Conservation (phyloP, 1,140 invertebrate genomes). For the Drosophila cardini region DNA sequence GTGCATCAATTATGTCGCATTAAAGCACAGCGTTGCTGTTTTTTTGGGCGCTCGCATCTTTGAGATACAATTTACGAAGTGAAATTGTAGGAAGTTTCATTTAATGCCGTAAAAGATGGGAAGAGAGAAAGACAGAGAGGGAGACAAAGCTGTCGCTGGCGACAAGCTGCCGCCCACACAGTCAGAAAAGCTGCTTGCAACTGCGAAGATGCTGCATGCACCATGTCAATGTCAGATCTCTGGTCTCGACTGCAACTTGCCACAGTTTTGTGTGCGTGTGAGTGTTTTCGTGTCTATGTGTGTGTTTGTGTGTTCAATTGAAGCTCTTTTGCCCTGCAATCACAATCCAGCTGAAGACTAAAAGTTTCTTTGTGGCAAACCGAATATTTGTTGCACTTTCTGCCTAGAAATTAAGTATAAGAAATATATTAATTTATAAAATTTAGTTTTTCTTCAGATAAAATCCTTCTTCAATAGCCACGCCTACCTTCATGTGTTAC, state of each 20-base stretch:
- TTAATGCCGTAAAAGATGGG: conserved; percentile 44
- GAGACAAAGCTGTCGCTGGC: conserved; percentile 1
- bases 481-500: too few relatives aligned
- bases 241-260: conserved; percentile 44
- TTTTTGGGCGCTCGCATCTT: conserved; percentile 43
- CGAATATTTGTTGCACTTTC: too few relatives aligned
- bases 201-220: conserved; percentile 16
- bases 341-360: conserved; percentile 12
- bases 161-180: conserved; percentile 60
- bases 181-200: conserved; percentile 10
- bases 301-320: conserved; percentile 48
- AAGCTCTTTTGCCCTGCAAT: conserved; percentile 52
- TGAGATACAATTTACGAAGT: conserved; percentile 74
- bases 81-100: conserved; percentile 76
- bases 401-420: too few relatives aligned
- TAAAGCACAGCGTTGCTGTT: conserved; percentile 54
- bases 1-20: conserved; percentile 81
- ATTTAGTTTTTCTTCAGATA: too few relatives aligned
- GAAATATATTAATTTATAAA: too few relatives aligned
- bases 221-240: conserved; percentile 72
- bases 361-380: too few relatives aligned
- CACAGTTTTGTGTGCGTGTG: conserved; percentile 27
- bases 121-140: neutral
- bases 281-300: too few relatives aligned
- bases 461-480: too few relatives aligned